These are phyloP conservation scores for Dromaius novaehollandiae DNA, from an alignment of 2,113 vertebrate genomes.

Conservation along the genomic window DNA sequence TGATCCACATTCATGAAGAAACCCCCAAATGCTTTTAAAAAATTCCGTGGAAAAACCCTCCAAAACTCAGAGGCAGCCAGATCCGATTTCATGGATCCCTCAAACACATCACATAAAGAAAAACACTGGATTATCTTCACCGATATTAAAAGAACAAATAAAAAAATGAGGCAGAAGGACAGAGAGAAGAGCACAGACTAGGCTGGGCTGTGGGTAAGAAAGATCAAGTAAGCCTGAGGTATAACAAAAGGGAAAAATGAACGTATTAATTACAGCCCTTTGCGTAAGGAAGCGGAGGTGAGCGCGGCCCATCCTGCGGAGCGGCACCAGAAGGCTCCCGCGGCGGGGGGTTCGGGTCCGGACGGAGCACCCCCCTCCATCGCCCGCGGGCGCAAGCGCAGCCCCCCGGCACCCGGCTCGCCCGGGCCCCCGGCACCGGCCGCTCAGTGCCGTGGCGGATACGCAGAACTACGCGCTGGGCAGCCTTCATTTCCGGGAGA, in stretches of 20 bases:
- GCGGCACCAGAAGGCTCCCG: no score
- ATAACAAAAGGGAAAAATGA: background rate
- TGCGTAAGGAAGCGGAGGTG: background rate
- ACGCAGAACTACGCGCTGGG: no score
- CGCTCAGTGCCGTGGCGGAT: no score
- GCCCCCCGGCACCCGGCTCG: no score
- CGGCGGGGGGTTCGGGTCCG: no score
- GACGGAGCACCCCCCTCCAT: no score
- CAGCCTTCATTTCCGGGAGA: no score
- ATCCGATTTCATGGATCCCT: background rate
- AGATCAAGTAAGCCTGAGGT: background rate
- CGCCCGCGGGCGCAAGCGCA: no score
- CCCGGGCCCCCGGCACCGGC: no score
- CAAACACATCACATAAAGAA: background rate
- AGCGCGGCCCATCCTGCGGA: background rate
- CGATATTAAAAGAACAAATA: no score
- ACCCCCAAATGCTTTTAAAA: background rate
- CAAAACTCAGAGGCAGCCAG: background rate
- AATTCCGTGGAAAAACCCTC: background rate
- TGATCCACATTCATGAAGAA: background rate
- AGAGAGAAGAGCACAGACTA: background rate
- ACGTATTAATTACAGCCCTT: background rate
- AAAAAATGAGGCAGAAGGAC: background rate
- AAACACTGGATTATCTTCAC: no score
- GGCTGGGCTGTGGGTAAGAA: background rate